phyloP scores from a whole-genome alignment of 2,888 invertebrate species.

The Eilema griseolum region DNA sequence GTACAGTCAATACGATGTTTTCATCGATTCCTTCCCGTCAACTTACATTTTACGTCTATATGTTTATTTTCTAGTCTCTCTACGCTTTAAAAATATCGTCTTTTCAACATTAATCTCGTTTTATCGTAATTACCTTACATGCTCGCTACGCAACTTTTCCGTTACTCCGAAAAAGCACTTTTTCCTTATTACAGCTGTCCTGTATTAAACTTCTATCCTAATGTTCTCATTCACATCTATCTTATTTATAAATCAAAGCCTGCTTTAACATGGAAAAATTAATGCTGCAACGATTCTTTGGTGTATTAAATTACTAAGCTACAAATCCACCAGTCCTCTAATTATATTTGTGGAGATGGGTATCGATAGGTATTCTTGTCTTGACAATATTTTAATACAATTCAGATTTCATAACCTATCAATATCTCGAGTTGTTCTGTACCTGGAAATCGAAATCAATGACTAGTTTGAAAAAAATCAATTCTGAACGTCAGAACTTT shows the following conservation, averaged over 20 bases:
- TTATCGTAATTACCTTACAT: too few species aligned
- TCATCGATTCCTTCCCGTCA: neutral
- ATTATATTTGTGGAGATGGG: too few species aligned
- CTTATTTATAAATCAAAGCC: too few species aligned
- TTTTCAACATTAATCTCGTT: too few species aligned
- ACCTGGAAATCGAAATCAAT: neutral
- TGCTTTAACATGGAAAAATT: neutral
- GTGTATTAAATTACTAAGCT: neutral
- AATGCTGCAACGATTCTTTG: neutral
- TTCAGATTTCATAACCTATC: neutral
- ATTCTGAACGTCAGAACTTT: neutral
- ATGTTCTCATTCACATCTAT: too few species aligned
- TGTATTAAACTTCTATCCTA: too few species aligned
- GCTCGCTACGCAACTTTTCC: too few species aligned
- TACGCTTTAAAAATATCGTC: neutral
- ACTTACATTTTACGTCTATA: neutral
- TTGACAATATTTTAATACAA: too few species aligned
- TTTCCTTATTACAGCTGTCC: too few species aligned
- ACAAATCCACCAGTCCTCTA: too few species aligned
- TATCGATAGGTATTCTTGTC: too few species aligned
- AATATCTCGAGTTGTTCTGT: neutral
- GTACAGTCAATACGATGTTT: neutral
- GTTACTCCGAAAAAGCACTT: too few species aligned
- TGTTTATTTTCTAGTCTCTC: neutral
- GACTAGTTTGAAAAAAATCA: neutral